These are phyloP conservation scores for Eptatretus burgeri DNA, from an alignment of 2,113 vertebrate species.

Conservation along the genomic window DNA sequence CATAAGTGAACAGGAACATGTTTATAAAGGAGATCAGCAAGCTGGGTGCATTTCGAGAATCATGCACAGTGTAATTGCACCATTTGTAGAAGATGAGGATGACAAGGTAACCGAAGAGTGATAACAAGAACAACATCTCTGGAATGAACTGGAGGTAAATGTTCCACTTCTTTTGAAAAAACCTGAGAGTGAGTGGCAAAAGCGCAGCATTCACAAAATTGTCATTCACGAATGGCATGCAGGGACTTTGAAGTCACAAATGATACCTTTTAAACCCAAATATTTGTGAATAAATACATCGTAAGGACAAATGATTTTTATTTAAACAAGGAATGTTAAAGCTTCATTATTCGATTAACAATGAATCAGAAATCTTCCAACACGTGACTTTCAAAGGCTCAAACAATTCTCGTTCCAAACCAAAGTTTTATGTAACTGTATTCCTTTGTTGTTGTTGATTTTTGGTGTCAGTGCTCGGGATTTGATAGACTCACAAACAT, in stretches of 20 bases:
- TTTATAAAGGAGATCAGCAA: conserved; percentile 93
- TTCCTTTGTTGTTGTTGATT: background rate
- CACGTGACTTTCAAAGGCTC: background rate
- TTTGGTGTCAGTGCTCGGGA: background rate
- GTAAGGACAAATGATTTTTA: too few species aligned
- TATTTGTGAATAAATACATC: too few species aligned
- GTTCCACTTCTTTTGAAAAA: conserved; percentile 70
- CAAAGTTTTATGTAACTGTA: background rate
- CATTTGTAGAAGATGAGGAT: conserved; percentile 83
- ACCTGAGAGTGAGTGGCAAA: conserved; percentile 18
- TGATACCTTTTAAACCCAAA: too few species aligned
- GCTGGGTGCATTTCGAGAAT: conserved; percentile 47
- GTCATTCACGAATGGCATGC: too few species aligned
- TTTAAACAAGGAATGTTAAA: background rate
- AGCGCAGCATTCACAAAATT: too few species aligned
- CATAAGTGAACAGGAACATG: conserved; percentile 84
- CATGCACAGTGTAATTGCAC: conserved; percentile 33
- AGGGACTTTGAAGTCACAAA: too few species aligned
- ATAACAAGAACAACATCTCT: conserved; percentile 66
- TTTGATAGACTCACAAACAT: conserved; percentile 13
- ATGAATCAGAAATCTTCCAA: background rate
- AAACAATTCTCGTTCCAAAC: background rate
- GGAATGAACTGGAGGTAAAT: conserved; percentile 86
- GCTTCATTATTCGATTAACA: background rate
- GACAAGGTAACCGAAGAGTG: conserved; percentile 64